A percentile compares a stretch with the other conserved stretches of the same genome.
Evolutionary conservation across 2,113 vertebrate species (phyloP).

Genomic region (Indri indri): DNA sequence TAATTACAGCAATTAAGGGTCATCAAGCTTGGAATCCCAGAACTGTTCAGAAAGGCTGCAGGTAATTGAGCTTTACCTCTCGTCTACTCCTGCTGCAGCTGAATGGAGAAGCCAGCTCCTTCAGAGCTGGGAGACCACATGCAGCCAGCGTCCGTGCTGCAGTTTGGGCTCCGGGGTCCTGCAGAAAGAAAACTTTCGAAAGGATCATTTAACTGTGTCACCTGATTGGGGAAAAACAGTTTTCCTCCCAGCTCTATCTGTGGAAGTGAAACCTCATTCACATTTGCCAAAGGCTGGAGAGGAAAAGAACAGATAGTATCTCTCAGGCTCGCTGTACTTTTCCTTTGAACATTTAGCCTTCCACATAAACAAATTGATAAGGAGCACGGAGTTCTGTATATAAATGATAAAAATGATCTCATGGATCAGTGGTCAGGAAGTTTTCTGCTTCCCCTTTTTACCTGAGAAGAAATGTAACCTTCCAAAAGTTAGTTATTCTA

Average conservation of each 20-base stretch:
- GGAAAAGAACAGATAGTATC: neutral
- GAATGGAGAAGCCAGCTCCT: too few species aligned
- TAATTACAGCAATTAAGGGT: neutral
- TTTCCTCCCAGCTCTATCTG: neutral
- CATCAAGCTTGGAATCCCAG: neutral
- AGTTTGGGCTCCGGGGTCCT: neutral
- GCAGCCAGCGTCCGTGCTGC: fast-evolving
- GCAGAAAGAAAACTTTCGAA: neutral
- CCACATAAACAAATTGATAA: fast-evolving
- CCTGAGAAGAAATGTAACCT: neutral
- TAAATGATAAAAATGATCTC: neutral
- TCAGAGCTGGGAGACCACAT: neutral
- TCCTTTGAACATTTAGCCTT: neutral
- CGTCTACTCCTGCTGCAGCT: too few species aligned
- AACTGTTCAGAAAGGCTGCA: neutral
- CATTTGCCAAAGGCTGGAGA: neutral
- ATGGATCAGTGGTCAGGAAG: too few species aligned
- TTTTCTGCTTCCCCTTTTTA: neutral
- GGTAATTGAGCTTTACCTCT: fast-evolving
- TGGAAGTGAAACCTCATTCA: neutral
- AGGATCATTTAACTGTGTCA: neutral
- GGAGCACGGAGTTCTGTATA: too few species aligned
- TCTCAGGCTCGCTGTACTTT: too few species aligned
- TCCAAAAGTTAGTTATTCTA: neutral
- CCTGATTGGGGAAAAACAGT: neutral